These are phyloP conservation scores for Dolichomitus sp. DNA, from an alignment of 2,888 invertebrate species.

Conservation along the genomic window DNA sequence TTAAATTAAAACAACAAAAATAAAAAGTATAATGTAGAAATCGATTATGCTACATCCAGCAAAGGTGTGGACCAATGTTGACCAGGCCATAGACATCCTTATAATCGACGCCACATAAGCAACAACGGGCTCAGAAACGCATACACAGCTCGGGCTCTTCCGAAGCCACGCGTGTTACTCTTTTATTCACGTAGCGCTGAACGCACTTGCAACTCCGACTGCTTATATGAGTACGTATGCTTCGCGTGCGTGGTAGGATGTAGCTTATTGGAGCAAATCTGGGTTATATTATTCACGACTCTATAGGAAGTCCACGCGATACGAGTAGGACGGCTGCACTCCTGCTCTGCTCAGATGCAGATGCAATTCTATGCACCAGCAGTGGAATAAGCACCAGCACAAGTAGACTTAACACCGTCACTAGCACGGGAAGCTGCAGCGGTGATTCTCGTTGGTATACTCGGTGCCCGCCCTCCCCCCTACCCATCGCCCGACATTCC, in stretches of 20 bases:
- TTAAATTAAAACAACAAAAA: no score
- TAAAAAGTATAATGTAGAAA: not conserved
- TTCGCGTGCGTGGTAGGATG: slow-evolving; percentile 77
- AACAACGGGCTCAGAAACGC: not conserved
- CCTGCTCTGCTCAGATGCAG: slow-evolving; percentile 49
- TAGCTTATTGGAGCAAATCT: slow-evolving; percentile 84
- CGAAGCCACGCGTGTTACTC: not conserved
- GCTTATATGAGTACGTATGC: slow-evolving; percentile 27
- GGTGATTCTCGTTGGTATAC: slow-evolving; percentile 26
- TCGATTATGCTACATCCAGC: not conserved
- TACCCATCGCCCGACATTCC: slow-evolving; percentile 29
- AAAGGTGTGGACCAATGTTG: not conserved
- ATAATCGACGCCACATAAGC: not conserved
- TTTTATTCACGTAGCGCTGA: slow-evolving; percentile 7
- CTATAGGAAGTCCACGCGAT: slow-evolving; percentile 64
- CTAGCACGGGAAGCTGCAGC: slow-evolving; percentile 8
- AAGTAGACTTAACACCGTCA: slow-evolving; percentile 49
- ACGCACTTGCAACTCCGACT: slow-evolving; percentile 2
- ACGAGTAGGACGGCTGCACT: slow-evolving; percentile 57
- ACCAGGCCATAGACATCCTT: not conserved
- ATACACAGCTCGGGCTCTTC: not conserved
- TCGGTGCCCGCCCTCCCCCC: not conserved
- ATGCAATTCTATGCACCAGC: slow-evolving; percentile 63
- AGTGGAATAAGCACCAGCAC: slow-evolving; percentile 54
- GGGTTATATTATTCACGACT: slow-evolving; percentile 80